Base-by-base conservation (phyloP, 2,888 invertebrate species). In the Amiota mariae region DNA sequence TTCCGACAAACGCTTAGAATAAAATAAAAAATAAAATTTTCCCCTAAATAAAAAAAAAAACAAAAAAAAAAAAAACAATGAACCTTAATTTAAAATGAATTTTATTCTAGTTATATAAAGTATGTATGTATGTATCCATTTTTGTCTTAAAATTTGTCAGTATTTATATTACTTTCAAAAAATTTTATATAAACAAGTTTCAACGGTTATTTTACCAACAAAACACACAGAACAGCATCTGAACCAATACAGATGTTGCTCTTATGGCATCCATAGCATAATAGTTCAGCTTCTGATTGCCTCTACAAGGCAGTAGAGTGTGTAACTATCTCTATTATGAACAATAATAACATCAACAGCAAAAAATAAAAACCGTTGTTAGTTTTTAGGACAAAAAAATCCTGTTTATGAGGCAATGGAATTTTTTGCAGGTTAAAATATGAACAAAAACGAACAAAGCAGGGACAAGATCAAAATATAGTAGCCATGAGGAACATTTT, bases 211-310 rank as follows among this genome's bases (percentile, higher is more conserved):
- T 79, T 79, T 76, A 84, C 80, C 80, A 80, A 78, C 81, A 78
- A 79, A 54, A n/a, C n/a, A 54, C 54, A 54, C 36, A 36, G 36
- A 36, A 54, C n/a, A n/a, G 15, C 54, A 54, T 72, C 72, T 77
- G 72, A 75, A 71, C 24, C 15, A 61, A 61, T 24, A n/a, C 72
- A 36, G 47, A 59, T 70, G 72, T 68, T 71, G 70, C 74, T 71
- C n/a, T 81, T 80, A 80, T 81, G 80, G 82, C 84, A 83, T 36
- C 36, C 8, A 78, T 84, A 81, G 79, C 79, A 59, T 36, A 68
- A 54, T 68, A 80, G 76, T 77, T 79, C 83, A 84, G 82, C 84
- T 84, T 74, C 81, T 84, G 85, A 87, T 86, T 85, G 85, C 85
- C 85, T 84, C 81, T 85, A 86, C 85, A 87, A 85, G 86, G 82